Conservation (phyloP, 2,888 invertebrate genomes). For the Lathronympha strigana region DNA sequence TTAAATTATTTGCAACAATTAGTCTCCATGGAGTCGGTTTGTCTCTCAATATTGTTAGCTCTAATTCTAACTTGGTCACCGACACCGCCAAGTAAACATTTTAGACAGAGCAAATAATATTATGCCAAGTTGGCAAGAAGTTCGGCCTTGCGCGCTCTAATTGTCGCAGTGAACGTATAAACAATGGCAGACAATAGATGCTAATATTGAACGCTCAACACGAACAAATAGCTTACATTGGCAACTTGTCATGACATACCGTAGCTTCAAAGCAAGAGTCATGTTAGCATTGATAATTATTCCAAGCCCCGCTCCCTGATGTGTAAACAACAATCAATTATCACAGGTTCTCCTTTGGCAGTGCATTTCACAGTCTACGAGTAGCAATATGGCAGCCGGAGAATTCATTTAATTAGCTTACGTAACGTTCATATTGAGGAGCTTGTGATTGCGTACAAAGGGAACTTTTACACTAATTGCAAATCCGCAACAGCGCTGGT, state of each 20-base stretch:
- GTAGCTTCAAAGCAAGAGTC: conserved; percentile 18
- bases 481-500: conserved; percentile 31
- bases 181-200: conserved; percentile 60
- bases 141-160: conserved; percentile 64
- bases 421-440: background rate
- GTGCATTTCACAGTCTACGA: conserved; percentile 18
- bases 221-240: conserved; percentile 45
- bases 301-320: conserved; percentile 13
- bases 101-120: conserved; percentile 37
- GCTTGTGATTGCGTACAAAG: conserved; percentile 5
- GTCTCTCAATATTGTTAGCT: conserved; percentile 30
- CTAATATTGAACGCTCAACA: conserved; percentile 38
- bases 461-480: conserved; percentile 27
- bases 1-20: conserved; percentile 20
- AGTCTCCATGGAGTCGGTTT: conserved; percentile 2
- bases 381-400: conserved; percentile 7
- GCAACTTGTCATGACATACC: conserved; percentile 21
- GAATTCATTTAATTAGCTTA: conserved; percentile 11
- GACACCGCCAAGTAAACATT: conserved; percentile 32
- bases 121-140: conserved; percentile 49
- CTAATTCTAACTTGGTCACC: conserved; percentile 27
- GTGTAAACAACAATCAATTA: conserved; percentile 14
- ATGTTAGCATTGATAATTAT: conserved; percentile 30
- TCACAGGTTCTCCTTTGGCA: conserved; percentile 12
- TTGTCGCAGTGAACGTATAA: conserved; percentile 61